Evolutionary conservation across 2,113 vertebrate species (phyloP).

Genomic region (Chitala chitala): DNA sequence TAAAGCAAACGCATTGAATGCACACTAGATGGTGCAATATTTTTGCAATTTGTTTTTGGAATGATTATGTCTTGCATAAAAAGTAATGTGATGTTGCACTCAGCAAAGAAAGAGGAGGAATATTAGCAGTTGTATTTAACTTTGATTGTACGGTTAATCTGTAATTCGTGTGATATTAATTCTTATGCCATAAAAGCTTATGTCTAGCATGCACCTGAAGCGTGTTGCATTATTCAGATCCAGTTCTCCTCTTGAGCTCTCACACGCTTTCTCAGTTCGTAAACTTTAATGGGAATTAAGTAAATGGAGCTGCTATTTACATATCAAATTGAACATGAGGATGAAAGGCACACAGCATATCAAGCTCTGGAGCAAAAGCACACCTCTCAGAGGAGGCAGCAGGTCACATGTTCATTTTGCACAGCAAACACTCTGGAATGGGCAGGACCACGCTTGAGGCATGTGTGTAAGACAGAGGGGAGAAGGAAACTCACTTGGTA

Average conservation of each 20-base stretch:
- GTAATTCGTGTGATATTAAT: slow-evolving; percentile 1
- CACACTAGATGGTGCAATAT: background rate
- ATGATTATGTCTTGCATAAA: slow-evolving; percentile 16
- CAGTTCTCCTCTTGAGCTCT: background rate
- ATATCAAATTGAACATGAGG: slow-evolving; percentile 13
- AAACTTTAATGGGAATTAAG: slow-evolving; percentile 13
- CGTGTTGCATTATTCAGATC: slow-evolving; percentile 6
- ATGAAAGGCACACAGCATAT: background rate
- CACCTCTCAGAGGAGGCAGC: background rate
- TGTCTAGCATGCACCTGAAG: slow-evolving; percentile 3
- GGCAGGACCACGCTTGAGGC: background rate
- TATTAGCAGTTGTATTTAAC: background rate
- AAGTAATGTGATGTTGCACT: background rate
- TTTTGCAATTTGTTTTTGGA: slow-evolving; percentile 13
- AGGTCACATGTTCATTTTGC: background rate
- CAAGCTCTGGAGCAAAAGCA: background rate
- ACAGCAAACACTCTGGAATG: slow-evolving; percentile 2
- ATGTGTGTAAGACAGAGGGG: no score
- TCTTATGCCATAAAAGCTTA: background rate
- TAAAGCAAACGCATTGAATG: slow-evolving; percentile 5
- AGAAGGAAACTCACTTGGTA: no score
- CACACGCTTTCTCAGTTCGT: background rate
- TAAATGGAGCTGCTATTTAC: slow-evolving; percentile 20
- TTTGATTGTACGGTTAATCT: background rate
- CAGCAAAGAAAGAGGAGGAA: background rate